Evolutionary conservation across 1,140 invertebrate species (phyloP).

Genomic region (Sipha flava): DNA sequence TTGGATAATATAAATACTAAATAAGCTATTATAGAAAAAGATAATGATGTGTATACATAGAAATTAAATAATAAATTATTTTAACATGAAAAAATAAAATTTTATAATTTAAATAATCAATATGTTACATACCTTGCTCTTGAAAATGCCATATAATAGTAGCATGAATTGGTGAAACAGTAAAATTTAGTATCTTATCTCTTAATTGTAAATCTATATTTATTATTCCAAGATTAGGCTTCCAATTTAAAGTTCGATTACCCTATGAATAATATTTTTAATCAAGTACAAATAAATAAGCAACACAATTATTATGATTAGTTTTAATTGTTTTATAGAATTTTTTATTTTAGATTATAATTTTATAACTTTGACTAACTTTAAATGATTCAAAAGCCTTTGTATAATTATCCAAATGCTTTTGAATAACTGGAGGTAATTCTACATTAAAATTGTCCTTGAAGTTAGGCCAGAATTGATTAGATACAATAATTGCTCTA

Average conservation of each 20-base stretch:
- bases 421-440: slow-evolving; percentile 68
- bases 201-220: slow-evolving; percentile 86
- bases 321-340: background rate
- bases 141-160: slow-evolving; percentile 93
- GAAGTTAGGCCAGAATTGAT: slow-evolving; percentile 98
- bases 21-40: too few relatives aligned
- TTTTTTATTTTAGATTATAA: background rate
- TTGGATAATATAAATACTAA: too few relatives aligned
- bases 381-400: slow-evolving; percentile 88
- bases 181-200: slow-evolving; percentile 68
- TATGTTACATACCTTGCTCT: slow-evolving; percentile 58
- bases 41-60: too few relatives aligned
- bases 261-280: slow-evolving; percentile 45
- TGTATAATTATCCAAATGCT: slow-evolving; percentile 77
- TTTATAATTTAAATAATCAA: too few relatives aligned
- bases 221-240: slow-evolving; percentile 83
- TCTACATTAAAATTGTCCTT: slow-evolving; percentile 82
- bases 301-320: background rate
- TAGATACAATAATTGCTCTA: slow-evolving; percentile 82
- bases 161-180: slow-evolving; percentile 85
- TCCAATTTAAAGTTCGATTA: slow-evolving; percentile 89
- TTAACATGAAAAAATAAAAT: too few relatives aligned
- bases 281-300: background rate
- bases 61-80: too few relatives aligned
- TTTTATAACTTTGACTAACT: slow-evolving; percentile 38